These are phyloP conservation scores for Thomomys bottae DNA, from an alignment of 2,113 vertebrate species.

Conservation along the genomic window DNA sequence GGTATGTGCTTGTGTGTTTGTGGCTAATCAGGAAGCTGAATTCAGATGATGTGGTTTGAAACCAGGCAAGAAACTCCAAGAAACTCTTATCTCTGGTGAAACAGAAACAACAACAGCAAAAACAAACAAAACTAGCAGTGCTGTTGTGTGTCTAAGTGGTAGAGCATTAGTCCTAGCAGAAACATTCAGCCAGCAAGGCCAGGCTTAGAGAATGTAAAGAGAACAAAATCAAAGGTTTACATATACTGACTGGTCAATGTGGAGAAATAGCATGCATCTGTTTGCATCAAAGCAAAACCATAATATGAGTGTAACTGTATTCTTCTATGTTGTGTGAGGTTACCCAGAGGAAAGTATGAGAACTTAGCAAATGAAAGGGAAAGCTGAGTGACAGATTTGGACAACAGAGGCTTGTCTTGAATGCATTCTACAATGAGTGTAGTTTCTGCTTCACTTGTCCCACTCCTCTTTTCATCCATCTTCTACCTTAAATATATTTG, in stretches of 20 bases:
- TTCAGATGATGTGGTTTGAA: too few species aligned
- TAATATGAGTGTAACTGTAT: neutral
- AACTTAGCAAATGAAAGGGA: neutral
- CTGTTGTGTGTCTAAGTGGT: too few species aligned
- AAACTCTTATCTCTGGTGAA: too few species aligned
- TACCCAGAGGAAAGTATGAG: neutral
- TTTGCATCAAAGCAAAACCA: neutral
- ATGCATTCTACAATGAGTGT: neutral
- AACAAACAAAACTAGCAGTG: too few species aligned
- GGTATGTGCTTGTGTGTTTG: too few species aligned
- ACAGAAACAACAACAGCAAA: too few species aligned
- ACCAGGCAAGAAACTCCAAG: too few species aligned
- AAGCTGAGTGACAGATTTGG: neutral
- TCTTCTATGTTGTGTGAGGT: neutral
- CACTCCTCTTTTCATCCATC: neutral
- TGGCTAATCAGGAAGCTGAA: too few species aligned
- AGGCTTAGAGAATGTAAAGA: neutral
- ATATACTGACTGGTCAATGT: neutral
- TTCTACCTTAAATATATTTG: neutral
- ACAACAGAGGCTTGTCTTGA: neutral
- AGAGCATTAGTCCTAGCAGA: too few species aligned
- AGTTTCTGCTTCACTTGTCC: neutral
- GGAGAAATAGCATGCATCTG: neutral
- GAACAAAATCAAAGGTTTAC: neutral
- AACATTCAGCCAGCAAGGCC: too few species aligned